Evolutionary conservation across 2,797 vertebrate genomes (phyloP).

Genomic region (Podarcis siculus): DNA sequence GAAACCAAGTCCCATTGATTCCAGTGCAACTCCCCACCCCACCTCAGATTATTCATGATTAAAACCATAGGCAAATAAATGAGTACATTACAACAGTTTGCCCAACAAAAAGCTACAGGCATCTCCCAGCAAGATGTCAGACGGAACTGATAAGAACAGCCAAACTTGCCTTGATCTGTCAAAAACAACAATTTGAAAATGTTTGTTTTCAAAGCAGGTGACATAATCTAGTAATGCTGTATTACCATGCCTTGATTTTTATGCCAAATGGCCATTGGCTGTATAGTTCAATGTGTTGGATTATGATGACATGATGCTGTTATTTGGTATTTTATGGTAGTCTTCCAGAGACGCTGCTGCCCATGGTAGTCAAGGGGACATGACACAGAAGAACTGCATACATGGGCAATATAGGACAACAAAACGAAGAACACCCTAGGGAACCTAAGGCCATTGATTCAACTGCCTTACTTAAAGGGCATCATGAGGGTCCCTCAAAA

Average conservation of each 20-base stretch:
- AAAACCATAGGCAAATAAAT: background rate
- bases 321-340: background rate
- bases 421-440: background rate
- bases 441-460: background rate
- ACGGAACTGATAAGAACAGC: background rate
- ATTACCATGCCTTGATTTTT: rapidly evolving
- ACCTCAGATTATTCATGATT: background rate
- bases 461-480: background rate
- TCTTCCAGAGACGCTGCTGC: background rate
- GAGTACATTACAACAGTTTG: background rate
- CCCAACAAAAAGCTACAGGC: background rate
- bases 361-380: background rate
- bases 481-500: background rate
- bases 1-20: background rate
- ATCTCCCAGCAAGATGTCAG: background rate
- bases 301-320: background rate
- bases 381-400: background rate
- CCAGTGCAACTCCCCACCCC: background rate
- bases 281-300: background rate
- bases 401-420: rapidly evolving
- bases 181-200: background rate
- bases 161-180: background rate
- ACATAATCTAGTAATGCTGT: rapidly evolving
- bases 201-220: background rate
- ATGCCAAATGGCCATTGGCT: rapidly evolving